A percentile compares a stretch with the other conserved stretches of the same genome.
phyloP scores from a whole-genome alignment of 2,888 invertebrate genomes.

The Bedellia somnulentella region DNA sequence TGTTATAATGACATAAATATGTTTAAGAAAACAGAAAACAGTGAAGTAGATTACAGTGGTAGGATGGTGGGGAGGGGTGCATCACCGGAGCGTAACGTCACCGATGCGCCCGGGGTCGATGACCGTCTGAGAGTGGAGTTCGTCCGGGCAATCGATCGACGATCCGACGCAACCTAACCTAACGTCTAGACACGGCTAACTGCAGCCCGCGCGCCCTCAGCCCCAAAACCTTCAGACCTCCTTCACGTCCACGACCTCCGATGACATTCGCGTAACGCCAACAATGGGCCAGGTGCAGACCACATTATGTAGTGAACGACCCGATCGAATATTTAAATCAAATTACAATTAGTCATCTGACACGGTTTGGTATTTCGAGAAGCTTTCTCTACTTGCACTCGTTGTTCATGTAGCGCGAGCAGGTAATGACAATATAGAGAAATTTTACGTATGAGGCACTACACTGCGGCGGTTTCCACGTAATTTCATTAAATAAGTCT shows the following conservation, averaged over 20 bases:
- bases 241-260: conserved; percentile 58
- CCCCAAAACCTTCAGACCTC: conserved; percentile 32
- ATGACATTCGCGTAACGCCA: conserved; percentile 55
- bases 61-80: conserved; percentile 30
- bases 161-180: background rate
- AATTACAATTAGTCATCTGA: conserved; percentile 23
- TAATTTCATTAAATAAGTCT: no score
- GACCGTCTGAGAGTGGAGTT: conserved; percentile 47
- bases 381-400: no score
- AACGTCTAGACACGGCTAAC: conserved; percentile 52
- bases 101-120: conserved; percentile 55
- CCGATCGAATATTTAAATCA: conserved; percentile 46
- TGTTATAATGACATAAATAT: no score
- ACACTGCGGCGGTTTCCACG: no score
- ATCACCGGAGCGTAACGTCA: conserved; percentile 58
- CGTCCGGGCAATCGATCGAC: conserved; percentile 53
- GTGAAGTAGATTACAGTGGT: no score
- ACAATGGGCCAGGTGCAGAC: no score
- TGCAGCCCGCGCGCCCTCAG: no score
- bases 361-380: no score
- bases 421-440: background rate
- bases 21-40: no score
- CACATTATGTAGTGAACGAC: no score
- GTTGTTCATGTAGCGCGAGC: no score
- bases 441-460: no score